These are phyloP conservation scores for Rhingia campestris DNA, from an alignment of 2,888 invertebrate genomes.

Conservation along the genomic window DNA sequence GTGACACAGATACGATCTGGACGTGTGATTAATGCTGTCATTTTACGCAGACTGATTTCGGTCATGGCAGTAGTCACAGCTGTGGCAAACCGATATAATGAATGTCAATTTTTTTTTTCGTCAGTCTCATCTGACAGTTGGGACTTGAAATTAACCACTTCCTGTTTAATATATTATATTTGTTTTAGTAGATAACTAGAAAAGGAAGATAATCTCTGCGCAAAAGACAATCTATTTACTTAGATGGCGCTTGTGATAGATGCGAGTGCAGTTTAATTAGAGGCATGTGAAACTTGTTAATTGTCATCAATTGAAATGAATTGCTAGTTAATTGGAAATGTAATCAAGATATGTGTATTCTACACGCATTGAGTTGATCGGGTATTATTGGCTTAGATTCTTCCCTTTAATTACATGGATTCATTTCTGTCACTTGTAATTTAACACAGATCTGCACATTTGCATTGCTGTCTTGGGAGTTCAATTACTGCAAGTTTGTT, in stretches of 20 bases:
- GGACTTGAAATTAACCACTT: conserved; percentile 18
- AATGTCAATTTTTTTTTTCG: conserved; percentile 6
- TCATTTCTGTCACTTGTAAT: conserved; percentile 32
- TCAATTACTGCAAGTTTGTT: conserved; percentile 1
- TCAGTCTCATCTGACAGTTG: conserved; percentile 11
- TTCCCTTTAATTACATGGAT: conserved; percentile 35
- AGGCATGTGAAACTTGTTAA: conserved; percentile 42
- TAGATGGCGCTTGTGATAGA: background rate
- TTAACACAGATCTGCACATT: conserved; percentile 40
- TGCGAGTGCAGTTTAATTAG: conserved; percentile 2
- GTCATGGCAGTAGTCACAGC: conserved; percentile 43
- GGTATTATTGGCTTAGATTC: conserved; percentile 15
- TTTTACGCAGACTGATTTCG: conserved; percentile 65
- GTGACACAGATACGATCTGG: conserved; percentile 62
- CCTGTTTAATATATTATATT: conserved; percentile 1
- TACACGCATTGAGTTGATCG: conserved; percentile 8
- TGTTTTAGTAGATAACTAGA: background rate
- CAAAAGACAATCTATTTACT: background rate
- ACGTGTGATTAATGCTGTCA: conserved; percentile 71
- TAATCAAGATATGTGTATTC: conserved; percentile 40
- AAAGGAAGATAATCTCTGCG: conserved; percentile 9
- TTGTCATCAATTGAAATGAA: conserved; percentile 65
- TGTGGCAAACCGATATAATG: conserved; percentile 22
- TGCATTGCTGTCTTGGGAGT: conserved; percentile 9
- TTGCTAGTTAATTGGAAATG: conserved; percentile 58